phyloP scores from a whole-genome alignment of 2,797 vertebrate genomes.

The Choloepus didactylus region DNA sequence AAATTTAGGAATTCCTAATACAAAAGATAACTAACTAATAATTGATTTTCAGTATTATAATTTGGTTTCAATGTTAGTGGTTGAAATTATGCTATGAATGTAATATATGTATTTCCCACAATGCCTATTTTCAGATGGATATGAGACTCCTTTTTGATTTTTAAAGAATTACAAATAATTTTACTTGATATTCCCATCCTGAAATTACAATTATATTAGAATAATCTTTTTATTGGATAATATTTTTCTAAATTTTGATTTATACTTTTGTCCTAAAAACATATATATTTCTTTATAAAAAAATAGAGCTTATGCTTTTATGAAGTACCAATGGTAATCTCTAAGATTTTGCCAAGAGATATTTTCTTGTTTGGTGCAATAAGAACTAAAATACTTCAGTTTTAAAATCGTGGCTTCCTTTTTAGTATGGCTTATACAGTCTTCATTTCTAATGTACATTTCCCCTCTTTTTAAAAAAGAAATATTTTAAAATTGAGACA shows the following conservation, averaged over 20 bases:
- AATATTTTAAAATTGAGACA: conserved; percentile 66
- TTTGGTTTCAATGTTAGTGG: background rate
- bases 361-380: background rate
- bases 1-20: background rate
- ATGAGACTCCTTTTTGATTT: background rate
- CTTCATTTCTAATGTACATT: background rate
- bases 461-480: background rate
- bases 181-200: background rate
- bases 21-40: background rate
- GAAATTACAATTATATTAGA: background rate
- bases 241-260: background rate
- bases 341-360: background rate
- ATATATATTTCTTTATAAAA: background rate
- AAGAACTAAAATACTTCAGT: background rate
- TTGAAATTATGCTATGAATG: background rate
- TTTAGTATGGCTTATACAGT: background rate
- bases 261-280: background rate
- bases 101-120: background rate
- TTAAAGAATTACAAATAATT: conserved; percentile 8
- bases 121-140: background rate
- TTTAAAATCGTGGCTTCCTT: background rate
- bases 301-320: background rate
- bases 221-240: background rate
- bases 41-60: background rate
- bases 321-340: background rate